These are phyloP conservation scores for Nemopilema nomurai DNA, from an alignment of 30 jellyfish, hydroid and myxozoan genomes.

Conservation along the genomic window DNA sequence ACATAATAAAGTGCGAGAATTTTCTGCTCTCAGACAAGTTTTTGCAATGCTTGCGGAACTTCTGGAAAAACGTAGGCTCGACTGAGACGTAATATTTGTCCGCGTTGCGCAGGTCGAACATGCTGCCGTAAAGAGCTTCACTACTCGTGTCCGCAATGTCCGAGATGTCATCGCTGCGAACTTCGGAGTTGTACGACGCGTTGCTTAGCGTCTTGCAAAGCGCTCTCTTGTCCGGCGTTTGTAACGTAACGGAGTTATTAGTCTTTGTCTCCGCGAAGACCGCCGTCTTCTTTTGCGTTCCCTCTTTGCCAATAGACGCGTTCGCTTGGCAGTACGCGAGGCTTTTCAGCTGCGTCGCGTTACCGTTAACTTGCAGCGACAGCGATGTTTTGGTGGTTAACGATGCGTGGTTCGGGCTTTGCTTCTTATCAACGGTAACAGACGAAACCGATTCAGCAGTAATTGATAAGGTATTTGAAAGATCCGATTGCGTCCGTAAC, in stretches of 20 bases:
- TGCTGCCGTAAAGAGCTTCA: conserved; percentile 79
- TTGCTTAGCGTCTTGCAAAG: conserved; percentile 45
- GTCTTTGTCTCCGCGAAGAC: conserved; percentile 54
- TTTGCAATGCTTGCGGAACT: conserved; percentile 74
- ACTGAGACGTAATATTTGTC: conserved; percentile 91
- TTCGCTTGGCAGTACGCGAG: conserved; percentile 64
- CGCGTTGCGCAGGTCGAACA: conserved; percentile 83
- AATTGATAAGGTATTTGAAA: conserved; percentile 75
- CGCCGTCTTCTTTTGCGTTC: conserved; percentile 38
- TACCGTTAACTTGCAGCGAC: conserved; percentile 83
- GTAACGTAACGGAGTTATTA: conserved; percentile 38
- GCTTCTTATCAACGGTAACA: conserved; percentile 49
- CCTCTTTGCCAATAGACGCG: conserved; percentile 42
- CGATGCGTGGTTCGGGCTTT: conserved; percentile 62
- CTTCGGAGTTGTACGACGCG: conserved; percentile 59
- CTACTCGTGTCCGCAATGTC: conserved; percentile 83
- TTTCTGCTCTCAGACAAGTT: conserved; percentile 80
- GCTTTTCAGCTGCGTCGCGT: conserved; percentile 45
- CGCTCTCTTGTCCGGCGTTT: conserved; percentile 31
- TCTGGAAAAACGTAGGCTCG: conserved; percentile 70
- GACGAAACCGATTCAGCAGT: conserved; percentile 86
- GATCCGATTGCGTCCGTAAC: conserved; percentile 40
- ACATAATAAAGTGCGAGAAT: conserved; percentile 83
- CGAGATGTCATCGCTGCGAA: conserved; percentile 63
- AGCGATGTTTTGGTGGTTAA: conserved; percentile 79